Evolutionary conservation across 2,113 vertebrate genomes (phyloP), one percentile per base, ranked within the genome.

Genomic region (Cepphus grylle): DNA sequence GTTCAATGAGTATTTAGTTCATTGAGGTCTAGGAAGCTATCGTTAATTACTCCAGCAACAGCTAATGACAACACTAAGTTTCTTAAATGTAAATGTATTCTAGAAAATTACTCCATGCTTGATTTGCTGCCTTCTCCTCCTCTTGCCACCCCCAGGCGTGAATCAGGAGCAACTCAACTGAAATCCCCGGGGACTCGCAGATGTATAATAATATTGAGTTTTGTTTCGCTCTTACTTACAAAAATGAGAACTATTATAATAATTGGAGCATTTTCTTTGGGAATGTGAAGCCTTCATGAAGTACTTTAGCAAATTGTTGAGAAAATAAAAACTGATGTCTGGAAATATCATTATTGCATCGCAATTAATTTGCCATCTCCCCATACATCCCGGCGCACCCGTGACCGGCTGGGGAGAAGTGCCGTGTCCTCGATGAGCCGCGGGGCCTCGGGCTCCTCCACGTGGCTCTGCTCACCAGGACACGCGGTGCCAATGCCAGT

Each of bases 401-500:
- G 0, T 3, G 34, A 7, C 52, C 0, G 2, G 67, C 49, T 7
- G 15, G 1, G 12, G 76, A 8, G 65, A 19, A 47, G 4, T 6
- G 1, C 58, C 9, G 0, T 9, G 66, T 15, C 45, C 38, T 45
- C 2, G 5, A n/a, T 3, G 2, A 71, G 34, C 26, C 0, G 2
- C 11, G 11, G 27, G 2, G 4, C 16, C 11, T 27, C 7, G 3
- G 30, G 29, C 30, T 42, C 25, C 66, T 21, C 21, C 0, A 7
- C 5, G 0, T 8, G 65, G 29, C 9, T 43, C 14, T 32, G 26
- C 73, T 34, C 36, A 11, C 13, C 0, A 4, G n/a, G 49, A 50
- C 42, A 43, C 8, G 6, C 0, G 8, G 22, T 2, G 3, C 27
- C 36, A 11, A 6, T 1, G 1, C 30, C 1, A 4, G 63, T 8